Conservation (phyloP, 2,797 vertebrate species). For the Clarias pachynema region DNA sequence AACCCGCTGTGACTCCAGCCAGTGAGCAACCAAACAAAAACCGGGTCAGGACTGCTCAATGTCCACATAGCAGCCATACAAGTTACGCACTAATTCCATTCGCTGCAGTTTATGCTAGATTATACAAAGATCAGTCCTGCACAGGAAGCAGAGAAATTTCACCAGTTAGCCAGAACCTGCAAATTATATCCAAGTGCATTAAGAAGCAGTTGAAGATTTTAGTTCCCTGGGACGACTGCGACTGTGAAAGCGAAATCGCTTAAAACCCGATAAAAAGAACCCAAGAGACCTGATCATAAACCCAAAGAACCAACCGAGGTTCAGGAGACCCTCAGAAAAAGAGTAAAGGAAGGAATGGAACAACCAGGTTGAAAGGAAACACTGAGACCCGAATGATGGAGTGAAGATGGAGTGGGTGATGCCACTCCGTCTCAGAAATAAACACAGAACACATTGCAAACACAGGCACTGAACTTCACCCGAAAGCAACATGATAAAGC, state of each 20-base stretch:
- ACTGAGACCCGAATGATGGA: not conserved
- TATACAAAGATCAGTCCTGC: not conserved
- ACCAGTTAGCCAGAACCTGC: not conserved
- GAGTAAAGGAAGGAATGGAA: not conserved
- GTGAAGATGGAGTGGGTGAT: slow-evolving; percentile 1
- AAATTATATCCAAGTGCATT: not conserved
- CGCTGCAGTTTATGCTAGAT: not conserved
- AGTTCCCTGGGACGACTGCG: not conserved
- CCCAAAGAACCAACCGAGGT: not conserved
- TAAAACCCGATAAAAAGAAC: not conserved
- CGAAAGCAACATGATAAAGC: not conserved
- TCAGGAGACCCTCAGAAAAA: not conserved
- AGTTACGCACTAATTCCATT: not conserved
- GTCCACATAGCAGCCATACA: not conserved
- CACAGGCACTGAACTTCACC: not conserved
- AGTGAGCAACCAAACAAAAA: not conserved
- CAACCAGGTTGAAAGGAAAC: not conserved
- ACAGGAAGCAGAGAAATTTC: not conserved
- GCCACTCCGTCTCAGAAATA: not conserved
- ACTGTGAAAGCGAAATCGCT: not conserved
- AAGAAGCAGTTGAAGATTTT: not conserved
- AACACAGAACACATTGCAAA: not conserved
- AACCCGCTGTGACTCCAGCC: not conserved
- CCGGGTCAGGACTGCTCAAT: not conserved
- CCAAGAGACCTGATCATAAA: not conserved